Evolutionary conservation across 2,888 invertebrate genomes (phyloP), one percentile per base, ranked within the genome.

Genomic region (Ditula angustiorana): DNA sequence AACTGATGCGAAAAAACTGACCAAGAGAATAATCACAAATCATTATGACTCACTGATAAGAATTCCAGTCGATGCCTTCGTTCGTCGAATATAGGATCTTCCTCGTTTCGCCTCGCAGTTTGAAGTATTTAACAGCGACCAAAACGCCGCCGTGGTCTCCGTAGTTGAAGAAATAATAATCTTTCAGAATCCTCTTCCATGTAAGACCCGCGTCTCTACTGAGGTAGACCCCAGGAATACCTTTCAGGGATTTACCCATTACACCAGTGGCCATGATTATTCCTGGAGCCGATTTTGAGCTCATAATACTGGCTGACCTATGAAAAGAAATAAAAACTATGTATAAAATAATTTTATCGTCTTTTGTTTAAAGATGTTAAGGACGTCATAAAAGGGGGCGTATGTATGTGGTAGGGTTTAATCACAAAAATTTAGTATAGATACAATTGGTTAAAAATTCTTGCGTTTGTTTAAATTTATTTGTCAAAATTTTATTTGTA

Each of bases 91-190:
- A 98, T 71, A 96, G 86, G 57, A 98, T 94, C 75, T 96, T 95
- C 70, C 95, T 94, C 0, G 98, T 98, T 82, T 96, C 96, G 0
- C 96, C 96, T 58, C 95, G 94, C 0, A 94, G 93, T 81, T 96
- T 96, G 85, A 95, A 97, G 80, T 96, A 96, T 77, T 96, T 96
- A 0, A 97, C 97, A 0, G 98, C 98, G 0, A 98, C 96, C 24
- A 98, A 84, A 0, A 98, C 93, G 19, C 98, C 98, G 0, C 98
- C 98, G 80, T 98, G 97, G 87, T 98, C 98, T 2, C 98, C 98
- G 89, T 97, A 96, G 78, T 97, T 96, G 86, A 97, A 97, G 86
- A 97, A 96, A 78, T 96, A 96, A 76, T 96, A 95, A 69, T 97
- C 97, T 77, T 95, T 95, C 3, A 97, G 88, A 56, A 96, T 95